Base-by-base conservation (phyloP, 2,888 invertebrate species). In the Aelia acuminata region DNA sequence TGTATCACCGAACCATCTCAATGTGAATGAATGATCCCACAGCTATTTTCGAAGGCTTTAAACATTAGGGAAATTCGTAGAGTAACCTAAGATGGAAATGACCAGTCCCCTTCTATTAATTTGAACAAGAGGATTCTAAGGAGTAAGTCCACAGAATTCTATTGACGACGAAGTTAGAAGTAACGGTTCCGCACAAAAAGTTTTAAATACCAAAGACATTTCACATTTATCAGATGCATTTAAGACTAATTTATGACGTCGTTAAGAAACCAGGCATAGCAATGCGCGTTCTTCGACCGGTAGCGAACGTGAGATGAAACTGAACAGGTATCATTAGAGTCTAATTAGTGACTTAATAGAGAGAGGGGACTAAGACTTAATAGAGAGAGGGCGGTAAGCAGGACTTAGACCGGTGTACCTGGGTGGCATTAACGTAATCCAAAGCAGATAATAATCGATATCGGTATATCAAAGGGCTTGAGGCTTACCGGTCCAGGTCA, bases 181-280 rank as follows among this genome's bases (percentile, higher is more conserved):
- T 70, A 70, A 70, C 63, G 31, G 63, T 1, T 20, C 63, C 18
- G 31, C 18, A 70, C 35, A 18, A 70, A n/a, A 70, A 70, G 63
- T 35, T 70, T 57, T 35, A 70, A 70, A 70, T 70, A 10, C 31
- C 63, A 70, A 70, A 70, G 35, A 10, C n/a, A n/a, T n/a, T n/a
- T n/a, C n/a, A 35, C 15, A 70, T 35, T 70, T 70, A 70, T 70
- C 63, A 70, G 63, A 35, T 70, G 63, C 63, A 70, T 70, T 70
- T 70, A 70, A 70, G 63, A 70, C 63, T 35, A 35, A 70, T 18
- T 70, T 70, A 70, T 35, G 31, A 35, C 63, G 35, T 35, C 63
- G 63, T 70, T 70, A 70, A 35, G 35, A 70, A 31, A 35, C 63
- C 63, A 70, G 10, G 63, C 63, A 35, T 70, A 70, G 63, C 31